A percentile compares a stretch with the other conserved stretches of the same genome.
phyloP scores from a whole-genome alignment of 2,797 vertebrate species.

The Takifugu ocellatus region DNA sequence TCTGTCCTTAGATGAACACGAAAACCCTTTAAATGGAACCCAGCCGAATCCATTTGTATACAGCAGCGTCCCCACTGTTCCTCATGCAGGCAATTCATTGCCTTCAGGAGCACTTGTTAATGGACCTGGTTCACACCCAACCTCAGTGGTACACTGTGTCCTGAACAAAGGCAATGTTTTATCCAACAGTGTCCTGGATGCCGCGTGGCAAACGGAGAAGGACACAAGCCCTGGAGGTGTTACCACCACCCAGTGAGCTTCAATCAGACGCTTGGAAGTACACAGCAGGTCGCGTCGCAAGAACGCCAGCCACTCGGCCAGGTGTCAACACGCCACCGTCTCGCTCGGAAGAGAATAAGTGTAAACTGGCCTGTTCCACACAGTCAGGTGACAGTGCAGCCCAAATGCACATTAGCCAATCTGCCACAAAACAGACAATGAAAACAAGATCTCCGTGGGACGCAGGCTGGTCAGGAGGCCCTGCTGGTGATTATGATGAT shows the following conservation, averaged over 20 bases:
- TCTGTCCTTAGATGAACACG: slow-evolving; percentile 85
- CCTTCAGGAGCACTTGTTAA: slow-evolving; percentile 93
- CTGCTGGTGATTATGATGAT: slow-evolving; percentile 80
- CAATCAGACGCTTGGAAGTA: slow-evolving; percentile 87
- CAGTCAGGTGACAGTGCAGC: slow-evolving; percentile 77
- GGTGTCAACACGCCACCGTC: slow-evolving; percentile 86
- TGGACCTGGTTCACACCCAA: slow-evolving; percentile 95
- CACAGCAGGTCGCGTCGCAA: slow-evolving; percentile 83
- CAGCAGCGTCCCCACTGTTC: slow-evolving; percentile 88
- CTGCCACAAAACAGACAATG: slow-evolving; percentile 78
- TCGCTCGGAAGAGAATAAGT: slow-evolving; percentile 81
- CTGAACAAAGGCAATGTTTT: slow-evolving; percentile 87
- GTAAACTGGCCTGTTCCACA: slow-evolving; percentile 80
- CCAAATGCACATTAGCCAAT: slow-evolving; percentile 84
- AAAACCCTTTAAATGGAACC: slow-evolving; percentile 97
- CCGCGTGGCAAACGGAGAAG: slow-evolving; percentile 76
- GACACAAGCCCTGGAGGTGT: slow-evolving; percentile 82
- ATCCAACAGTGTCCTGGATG: slow-evolving; percentile 82
- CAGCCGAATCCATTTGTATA: slow-evolving; percentile 89
- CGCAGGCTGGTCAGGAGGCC: slow-evolving; percentile 78
- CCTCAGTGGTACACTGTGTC: slow-evolving; percentile 86
- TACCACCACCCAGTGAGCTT: slow-evolving; percentile 85
- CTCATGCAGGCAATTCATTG: slow-evolving; percentile 85
- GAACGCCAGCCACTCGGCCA: slow-evolving; percentile 85
- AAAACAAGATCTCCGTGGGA: slow-evolving; percentile 70